phyloP scores from a whole-genome alignment of 2,113 vertebrate species.

The Malurus elegans region DNA sequence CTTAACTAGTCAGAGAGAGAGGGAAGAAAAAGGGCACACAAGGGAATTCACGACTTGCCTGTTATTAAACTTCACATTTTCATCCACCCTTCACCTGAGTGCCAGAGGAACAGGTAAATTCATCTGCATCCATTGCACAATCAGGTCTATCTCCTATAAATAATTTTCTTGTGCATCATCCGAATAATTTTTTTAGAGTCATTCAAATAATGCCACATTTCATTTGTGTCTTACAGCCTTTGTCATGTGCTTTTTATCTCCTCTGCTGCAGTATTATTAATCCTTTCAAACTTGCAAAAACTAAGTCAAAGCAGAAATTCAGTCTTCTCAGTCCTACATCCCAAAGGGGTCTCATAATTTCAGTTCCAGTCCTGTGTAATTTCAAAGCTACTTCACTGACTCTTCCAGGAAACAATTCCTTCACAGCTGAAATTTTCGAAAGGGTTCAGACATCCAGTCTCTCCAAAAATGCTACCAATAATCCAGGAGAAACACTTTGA shows the following conservation, averaged over 20 bases:
- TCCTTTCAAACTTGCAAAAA: conserved; percentile 17
- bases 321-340: not conserved
- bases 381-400: conserved; percentile 22
- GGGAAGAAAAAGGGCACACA: not conserved
- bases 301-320: conserved; percentile 10
- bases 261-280: not conserved
- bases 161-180: not conserved
- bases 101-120: not conserved
- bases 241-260: not conserved
- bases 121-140: not conserved
- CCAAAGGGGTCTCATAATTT: conserved; percentile 29
- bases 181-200: not conserved
- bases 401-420: conserved; percentile 22
- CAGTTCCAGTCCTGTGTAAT: not conserved
- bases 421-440: not conserved
- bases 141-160: not conserved
- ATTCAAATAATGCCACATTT: not conserved
- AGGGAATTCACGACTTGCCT: not conserved
- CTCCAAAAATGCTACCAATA: conserved; percentile 6
- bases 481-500: conserved; percentile 24
- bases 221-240: not conserved
- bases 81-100: not conserved
- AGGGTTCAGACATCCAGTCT: conserved; percentile 25
- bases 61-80: not conserved
- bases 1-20: not conserved